Percentiles rank a stretch among this genome's conserved stretches.
These are phyloP conservation scores for Priocnemis perturbator DNA, from an alignment of 2,888 invertebrate species.

Conservation along the genomic window DNA sequence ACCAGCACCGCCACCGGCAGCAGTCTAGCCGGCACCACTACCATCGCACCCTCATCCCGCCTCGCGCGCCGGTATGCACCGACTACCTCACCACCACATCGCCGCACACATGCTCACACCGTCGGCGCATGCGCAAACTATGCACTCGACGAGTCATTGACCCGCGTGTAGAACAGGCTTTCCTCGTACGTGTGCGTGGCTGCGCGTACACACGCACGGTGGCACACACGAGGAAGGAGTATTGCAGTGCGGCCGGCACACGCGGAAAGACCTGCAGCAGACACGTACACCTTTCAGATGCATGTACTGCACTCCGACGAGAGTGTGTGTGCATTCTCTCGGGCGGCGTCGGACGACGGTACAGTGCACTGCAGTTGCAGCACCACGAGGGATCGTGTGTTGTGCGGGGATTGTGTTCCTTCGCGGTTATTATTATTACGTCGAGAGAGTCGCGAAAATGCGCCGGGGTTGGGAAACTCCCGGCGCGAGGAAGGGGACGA, in stretches of 20 bases:
- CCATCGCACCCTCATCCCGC: too few relatives aligned
- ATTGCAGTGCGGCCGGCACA: too few relatives aligned
- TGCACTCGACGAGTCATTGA: slow-evolving; percentile 60
- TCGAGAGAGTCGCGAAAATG: slow-evolving; percentile 31
- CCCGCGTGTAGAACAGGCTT: slow-evolving; percentile 54
- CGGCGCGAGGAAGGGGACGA: slow-evolving; percentile 8
- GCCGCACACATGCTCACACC: slow-evolving; percentile 8
- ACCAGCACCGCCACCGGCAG: too few relatives aligned
- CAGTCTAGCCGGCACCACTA: too few relatives aligned
- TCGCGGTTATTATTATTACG: slow-evolving; percentile 44
- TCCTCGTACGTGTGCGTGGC: slow-evolving; percentile 29
- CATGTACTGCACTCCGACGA: slow-evolving; percentile 8
- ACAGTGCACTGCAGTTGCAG: slow-evolving; percentile 43
- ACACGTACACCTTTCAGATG: too few relatives aligned
- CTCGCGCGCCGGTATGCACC: too few relatives aligned
- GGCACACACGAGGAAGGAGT: background rate
- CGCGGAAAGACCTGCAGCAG: too few relatives aligned
- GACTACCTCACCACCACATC: too few relatives aligned
- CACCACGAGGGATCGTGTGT: slow-evolving; percentile 41
- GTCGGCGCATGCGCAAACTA: slow-evolving; percentile 53
- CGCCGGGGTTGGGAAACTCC: slow-evolving; percentile 40
- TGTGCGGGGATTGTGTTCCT: slow-evolving; percentile 49
- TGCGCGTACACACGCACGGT: slow-evolving; percentile 41
- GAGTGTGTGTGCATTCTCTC: slow-evolving; percentile 12
- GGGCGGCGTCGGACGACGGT: slow-evolving; percentile 21